A percentile compares a stretch with the other conserved stretches of the same genome.
These are phyloP conservation scores for Ips typographus DNA, from an alignment of 1,140 invertebrate species.

Conservation along the genomic window DNA sequence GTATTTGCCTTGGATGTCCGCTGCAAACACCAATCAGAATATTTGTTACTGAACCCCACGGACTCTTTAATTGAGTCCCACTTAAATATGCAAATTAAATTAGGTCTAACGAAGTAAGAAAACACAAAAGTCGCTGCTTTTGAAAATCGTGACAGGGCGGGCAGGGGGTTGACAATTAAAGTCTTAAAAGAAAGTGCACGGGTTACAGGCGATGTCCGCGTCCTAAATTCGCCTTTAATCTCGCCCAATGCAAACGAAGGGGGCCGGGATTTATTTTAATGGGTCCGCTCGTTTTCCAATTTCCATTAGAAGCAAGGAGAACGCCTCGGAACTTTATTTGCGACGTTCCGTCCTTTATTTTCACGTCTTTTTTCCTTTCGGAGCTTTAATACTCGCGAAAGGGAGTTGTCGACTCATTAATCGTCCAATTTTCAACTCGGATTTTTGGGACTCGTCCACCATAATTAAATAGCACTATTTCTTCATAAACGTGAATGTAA, in stretches of 20 bases:
- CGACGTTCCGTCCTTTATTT: no score
- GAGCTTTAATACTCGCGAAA: no score
- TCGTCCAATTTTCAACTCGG: no score
- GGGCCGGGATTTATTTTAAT: constrained; percentile 28
- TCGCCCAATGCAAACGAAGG: constrained; percentile 22
- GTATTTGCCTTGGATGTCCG: constrained; percentile 75
- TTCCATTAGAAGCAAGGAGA: constrained; percentile 10
- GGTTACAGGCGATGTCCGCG: constrained; percentile 7
- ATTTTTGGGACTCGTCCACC: no score
- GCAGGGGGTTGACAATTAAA: constrained; percentile 14
- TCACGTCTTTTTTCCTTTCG: no score
- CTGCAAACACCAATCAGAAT: constrained; percentile 53
- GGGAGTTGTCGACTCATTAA: no score
- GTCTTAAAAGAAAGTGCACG: constrained; percentile 7
- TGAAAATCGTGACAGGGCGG: no score
- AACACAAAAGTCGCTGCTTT: no score
- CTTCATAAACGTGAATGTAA: no score
- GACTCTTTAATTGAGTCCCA: not conserved
- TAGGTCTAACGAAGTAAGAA: no score
- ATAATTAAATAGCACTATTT: no score
- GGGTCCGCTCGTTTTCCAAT: constrained; percentile 25
- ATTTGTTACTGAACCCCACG: not conserved
- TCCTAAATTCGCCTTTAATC: constrained; percentile 28
- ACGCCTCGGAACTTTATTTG: not conserved
- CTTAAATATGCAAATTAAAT: not conserved